Percentiles rank a stretch among this genome's conserved stretches.
phyloP scores from a whole-genome alignment of 2,888 invertebrate species.

The Oscheius sp. region DNA sequence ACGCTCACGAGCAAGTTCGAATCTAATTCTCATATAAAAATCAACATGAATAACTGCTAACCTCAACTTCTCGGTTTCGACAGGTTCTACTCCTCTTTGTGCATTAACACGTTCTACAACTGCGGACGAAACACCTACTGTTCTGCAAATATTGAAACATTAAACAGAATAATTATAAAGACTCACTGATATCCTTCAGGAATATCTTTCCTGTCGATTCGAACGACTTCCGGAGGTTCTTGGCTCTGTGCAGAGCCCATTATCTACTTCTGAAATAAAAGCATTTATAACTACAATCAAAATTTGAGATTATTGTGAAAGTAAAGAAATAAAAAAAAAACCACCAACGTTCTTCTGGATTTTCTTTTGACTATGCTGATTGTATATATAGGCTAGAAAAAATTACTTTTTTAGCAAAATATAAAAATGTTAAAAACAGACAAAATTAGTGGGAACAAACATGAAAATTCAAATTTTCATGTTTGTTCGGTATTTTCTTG shows the following conservation, averaged over 20 bases:
- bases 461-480: too few species aligned
- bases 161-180: slow-evolving; percentile 9
- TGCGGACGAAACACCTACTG: slow-evolving; percentile 63
- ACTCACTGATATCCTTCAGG: slow-evolving; percentile 64
- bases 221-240: slow-evolving; percentile 51
- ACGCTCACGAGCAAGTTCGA: slow-evolving; percentile 58
- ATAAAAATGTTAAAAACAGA: too few species aligned
- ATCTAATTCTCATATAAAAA: slow-evolving; percentile 34
- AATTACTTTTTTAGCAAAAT: too few species aligned
- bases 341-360: too few species aligned
- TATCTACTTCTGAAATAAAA: slow-evolving; percentile 9
- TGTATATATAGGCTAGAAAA: too few species aligned
- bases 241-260: slow-evolving; percentile 59
- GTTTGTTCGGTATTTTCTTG: too few species aligned
- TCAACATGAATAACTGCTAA: slow-evolving; percentile 10
- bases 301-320: neutral
- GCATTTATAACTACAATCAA: neutral
- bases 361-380: too few species aligned
- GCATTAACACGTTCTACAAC: slow-evolving; percentile 60
- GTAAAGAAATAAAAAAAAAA: neutral
- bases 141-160: slow-evolving; percentile 25
- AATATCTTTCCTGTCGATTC: slow-evolving; percentile 60
- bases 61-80: slow-evolving; percentile 36
- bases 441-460: too few species aligned
- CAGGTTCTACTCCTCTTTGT: slow-evolving; percentile 16